phyloP scores from a whole-genome alignment of 2,113 vertebrate genomes.

The Drymodes brunneopygia region DNA sequence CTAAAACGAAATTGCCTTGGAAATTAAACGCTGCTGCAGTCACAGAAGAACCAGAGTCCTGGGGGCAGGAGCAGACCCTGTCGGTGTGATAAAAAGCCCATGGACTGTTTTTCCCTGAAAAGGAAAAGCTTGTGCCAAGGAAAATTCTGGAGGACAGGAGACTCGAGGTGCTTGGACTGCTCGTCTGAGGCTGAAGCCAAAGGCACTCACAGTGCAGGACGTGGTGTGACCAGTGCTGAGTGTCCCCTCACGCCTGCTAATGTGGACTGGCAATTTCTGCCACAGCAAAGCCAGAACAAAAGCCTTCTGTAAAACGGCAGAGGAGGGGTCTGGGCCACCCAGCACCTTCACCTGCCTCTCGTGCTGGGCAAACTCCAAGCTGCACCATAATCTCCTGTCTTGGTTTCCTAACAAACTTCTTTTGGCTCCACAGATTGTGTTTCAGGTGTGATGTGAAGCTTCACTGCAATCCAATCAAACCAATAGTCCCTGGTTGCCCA shows the following conservation, averaged over 20 bases:
- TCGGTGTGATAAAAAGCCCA: not conserved
- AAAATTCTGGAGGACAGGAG: not conserved
- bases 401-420: not conserved
- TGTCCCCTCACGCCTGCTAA: rapidly evolving
- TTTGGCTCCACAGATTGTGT: not conserved
- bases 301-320: not conserved
- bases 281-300: not conserved
- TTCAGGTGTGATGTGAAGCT: constrained; percentile 14
- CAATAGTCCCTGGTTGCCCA: not conserved
- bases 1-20: not conserved
- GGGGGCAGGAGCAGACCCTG: not conserved
- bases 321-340: not conserved
- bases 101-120: not conserved
- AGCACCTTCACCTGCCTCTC: not conserved
- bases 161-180: rapidly evolving
- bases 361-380: not conserved
- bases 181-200: not conserved
- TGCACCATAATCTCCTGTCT: not conserved
- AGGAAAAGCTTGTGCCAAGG: not conserved
- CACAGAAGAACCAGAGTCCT: not conserved
- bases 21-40: not conserved
- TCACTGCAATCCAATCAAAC: constrained; percentile 14
- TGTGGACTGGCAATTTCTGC: not conserved
- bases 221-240: rapidly evolving
- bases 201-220: not conserved